phyloP scores from a whole-genome alignment of 2,113 vertebrate genomes.

The Plecturocebus donacophilus region DNA sequence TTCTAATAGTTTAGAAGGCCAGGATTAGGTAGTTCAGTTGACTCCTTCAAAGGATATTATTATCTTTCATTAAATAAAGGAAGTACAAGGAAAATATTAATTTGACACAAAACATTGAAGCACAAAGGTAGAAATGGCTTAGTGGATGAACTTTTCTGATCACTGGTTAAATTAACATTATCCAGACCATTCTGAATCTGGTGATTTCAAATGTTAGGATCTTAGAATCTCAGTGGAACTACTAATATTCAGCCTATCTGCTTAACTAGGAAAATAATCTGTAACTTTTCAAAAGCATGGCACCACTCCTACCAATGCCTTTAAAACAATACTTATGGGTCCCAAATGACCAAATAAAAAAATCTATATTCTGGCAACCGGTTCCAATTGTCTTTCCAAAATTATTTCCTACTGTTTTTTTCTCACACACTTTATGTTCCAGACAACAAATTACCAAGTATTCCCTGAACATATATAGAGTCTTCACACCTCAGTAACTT shows the following conservation, averaged over 20 bases:
- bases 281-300: conserved; percentile 32
- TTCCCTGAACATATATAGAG: not conserved
- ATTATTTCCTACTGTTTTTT: conserved; percentile 38
- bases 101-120: conserved; percentile 23
- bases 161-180: not conserved
- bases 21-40: not conserved
- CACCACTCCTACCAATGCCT: not conserved
- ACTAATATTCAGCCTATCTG: not conserved
- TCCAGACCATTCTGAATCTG: not conserved
- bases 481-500: conserved; percentile 6
- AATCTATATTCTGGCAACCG: conserved; percentile 40
- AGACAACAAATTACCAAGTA: conserved; percentile 30
- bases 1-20: not conserved
- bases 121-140: not conserved
- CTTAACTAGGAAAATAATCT: conserved; percentile 13
- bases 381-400: conserved; percentile 33
- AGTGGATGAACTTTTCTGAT: conserved; percentile 13
- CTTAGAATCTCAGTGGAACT: not conserved
- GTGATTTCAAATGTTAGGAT: conserved; percentile 29
- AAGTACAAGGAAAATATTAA: conserved; percentile 22
- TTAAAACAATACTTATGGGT: not conserved
- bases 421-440: not conserved
- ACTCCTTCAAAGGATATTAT: not conserved
- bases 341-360: conserved; percentile 30
- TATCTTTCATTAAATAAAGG: conserved; percentile 40